Base-by-base conservation (phyloP, 2,113 vertebrate genomes). In the Sebastes fasciatus region DNA sequence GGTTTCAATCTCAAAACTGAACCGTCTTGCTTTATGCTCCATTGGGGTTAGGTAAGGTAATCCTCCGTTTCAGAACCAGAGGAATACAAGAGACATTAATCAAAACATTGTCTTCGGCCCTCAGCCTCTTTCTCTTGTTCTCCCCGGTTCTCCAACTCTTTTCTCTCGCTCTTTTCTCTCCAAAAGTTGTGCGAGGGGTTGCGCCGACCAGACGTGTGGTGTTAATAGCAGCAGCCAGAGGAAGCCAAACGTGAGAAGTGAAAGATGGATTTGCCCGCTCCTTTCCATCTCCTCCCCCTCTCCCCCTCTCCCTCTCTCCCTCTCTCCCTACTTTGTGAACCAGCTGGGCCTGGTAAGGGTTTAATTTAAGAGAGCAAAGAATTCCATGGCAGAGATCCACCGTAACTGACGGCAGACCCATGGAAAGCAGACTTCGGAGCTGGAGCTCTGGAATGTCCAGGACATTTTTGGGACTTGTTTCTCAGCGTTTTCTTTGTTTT, bases 341-440 rank as follows among this genome's bases (percentile, higher is more conserved):
- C 91, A 92, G 88, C 91, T 94, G 94, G 85, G 62, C 73, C 86
- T 83, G 89, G 86, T 85, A 87, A 90, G 90, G 87, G 91, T 84
- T 95, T 93, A 90, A 95, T 95, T 95, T 94, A 95, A 84, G 93
- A 94, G 91, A 83, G 82, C 66, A 74, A 91, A 92, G 92, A 94
- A 95, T 94, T 94, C 86, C 87, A 90, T 95, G 94, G 94, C 94
- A 83, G 74, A 51, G 16, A 23, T 93, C 92, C 94, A 94, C 77
- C 14, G 49, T 81, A 89, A 88, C 93, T 91, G 92, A 92, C 71
- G 79, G 91, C 92, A 92, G 87, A 88, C 83, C 68, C 58, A 10
- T 72, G 62, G 74, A 89, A 74, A 91, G 78, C 86, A 88, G 79
- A 90, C 75, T 83, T 84, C 42, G 34, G 77, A 82, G 78, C 82